These are phyloP conservation scores for Heliconius himera DNA, from an alignment of 1,140 invertebrate genomes.

Conservation along the genomic window DNA sequence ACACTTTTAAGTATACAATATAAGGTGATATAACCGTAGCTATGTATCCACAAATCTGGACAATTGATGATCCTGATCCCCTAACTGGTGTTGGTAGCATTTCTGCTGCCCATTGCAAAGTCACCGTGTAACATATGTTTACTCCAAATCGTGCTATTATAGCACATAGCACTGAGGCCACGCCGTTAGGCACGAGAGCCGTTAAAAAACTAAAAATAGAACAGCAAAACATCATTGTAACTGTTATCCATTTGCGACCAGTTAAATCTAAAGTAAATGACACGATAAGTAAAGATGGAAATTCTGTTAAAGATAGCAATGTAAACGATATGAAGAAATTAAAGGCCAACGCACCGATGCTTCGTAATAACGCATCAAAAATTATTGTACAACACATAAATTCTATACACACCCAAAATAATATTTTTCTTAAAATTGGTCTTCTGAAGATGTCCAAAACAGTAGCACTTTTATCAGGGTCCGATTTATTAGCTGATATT, in stretches of 20 bases:
- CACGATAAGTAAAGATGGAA: constrained; percentile 60
- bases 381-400: constrained; percentile 62
- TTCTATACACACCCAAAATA: constrained; percentile 57
- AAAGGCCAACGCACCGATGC: constrained; percentile 58
- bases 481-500: constrained; percentile 42
- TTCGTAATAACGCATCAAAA: constrained; percentile 62
- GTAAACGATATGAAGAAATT: constrained; percentile 70
- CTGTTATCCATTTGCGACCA: constrained; percentile 62
- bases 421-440: constrained; percentile 53
- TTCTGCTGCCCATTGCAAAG: constrained; percentile 67
- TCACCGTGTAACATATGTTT: constrained; percentile 57
- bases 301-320: constrained; percentile 62
- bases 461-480: constrained; percentile 39
- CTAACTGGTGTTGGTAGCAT: constrained; percentile 84
- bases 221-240: constrained; percentile 43
- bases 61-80: constrained; percentile 83
- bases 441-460: constrained; percentile 55
- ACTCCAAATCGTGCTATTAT: constrained; percentile 60
- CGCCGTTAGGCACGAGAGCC: constrained; percentile 50
- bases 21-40: constrained; percentile 62
- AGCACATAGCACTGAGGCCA: constrained; percentile 58
- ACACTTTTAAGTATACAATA: constrained; percentile 58
- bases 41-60: constrained; percentile 82
- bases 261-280: constrained; percentile 65
- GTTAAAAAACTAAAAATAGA: constrained; percentile 59